Evolutionary conservation across 2,113 vertebrate genomes (phyloP).

Genomic region (Lontra canadensis): DNA sequence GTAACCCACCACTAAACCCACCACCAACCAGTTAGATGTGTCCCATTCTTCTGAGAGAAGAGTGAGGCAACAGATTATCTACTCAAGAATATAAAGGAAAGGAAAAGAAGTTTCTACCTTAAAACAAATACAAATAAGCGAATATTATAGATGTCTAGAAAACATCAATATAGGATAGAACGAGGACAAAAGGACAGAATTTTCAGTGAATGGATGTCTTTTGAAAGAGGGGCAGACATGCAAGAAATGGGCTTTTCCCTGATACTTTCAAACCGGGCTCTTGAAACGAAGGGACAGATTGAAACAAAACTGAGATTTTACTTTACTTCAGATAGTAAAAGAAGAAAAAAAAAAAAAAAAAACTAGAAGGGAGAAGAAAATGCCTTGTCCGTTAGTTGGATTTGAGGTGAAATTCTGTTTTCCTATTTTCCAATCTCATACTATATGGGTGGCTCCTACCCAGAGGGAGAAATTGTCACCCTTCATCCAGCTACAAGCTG

Average conservation of each 20-base stretch:
- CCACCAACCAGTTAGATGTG: too few species aligned
- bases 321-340: neutral
- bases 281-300: neutral
- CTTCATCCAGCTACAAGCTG: neutral
- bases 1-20: neutral
- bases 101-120: neutral
- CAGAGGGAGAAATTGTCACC: neutral
- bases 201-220: neutral
- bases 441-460: neutral
- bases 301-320: neutral
- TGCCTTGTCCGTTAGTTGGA: neutral
- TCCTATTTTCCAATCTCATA: constrained; percentile 30
- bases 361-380: neutral
- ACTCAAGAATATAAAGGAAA: neutral
- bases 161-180: neutral
- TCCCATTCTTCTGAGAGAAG: neutral
- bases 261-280: neutral
- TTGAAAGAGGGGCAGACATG: neutral
- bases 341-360: neutral
- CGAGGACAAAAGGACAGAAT: neutral
- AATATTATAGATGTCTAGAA: neutral
- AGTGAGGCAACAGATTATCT: neutral
- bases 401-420: constrained; percentile 30
- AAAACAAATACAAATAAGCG: neutral
- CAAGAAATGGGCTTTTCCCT: neutral